These are phyloP conservation scores for Brachionus plicatilis DNA, from an alignment of 1,140 invertebrate species.

Conservation along the genomic window DNA sequence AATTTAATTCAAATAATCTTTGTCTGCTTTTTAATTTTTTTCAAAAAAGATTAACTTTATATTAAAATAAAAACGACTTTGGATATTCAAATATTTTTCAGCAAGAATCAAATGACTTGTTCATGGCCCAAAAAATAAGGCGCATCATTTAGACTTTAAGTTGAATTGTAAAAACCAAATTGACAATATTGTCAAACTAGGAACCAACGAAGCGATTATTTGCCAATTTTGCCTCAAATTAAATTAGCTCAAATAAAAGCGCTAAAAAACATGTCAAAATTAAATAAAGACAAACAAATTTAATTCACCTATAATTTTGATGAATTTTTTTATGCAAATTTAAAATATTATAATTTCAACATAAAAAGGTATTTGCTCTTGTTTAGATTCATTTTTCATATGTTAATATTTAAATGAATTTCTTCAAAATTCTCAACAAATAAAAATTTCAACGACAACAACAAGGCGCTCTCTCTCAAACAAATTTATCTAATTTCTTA, in stretches of 20 bases:
- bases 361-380: neutral
- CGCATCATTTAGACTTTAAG: too few relatives aligned
- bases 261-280: neutral
- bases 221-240: neutral
- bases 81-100: too few relatives aligned
- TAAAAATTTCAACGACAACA: neutral
- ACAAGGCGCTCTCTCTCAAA: conserved; percentile 14
- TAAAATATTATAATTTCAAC: neutral
- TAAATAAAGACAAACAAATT: neutral
- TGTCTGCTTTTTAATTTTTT: too few relatives aligned
- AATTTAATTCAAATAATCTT: too few relatives aligned
- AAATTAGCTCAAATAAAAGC: neutral
- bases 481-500: neutral
- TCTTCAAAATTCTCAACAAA: neutral
- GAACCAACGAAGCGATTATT: neutral
- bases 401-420: neutral
- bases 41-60: too few relatives aligned
- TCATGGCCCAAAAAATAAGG: too few relatives aligned
- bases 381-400: neutral
- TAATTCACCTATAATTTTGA: neutral
- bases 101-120: too few relatives aligned
- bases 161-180: neutral
- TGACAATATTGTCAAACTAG: neutral
- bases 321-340: neutral
- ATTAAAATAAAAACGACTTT: too few relatives aligned